These are phyloP conservation scores for Urocolius indicus DNA, from an alignment of 2,113 vertebrate genomes.

Conservation along the genomic window DNA sequence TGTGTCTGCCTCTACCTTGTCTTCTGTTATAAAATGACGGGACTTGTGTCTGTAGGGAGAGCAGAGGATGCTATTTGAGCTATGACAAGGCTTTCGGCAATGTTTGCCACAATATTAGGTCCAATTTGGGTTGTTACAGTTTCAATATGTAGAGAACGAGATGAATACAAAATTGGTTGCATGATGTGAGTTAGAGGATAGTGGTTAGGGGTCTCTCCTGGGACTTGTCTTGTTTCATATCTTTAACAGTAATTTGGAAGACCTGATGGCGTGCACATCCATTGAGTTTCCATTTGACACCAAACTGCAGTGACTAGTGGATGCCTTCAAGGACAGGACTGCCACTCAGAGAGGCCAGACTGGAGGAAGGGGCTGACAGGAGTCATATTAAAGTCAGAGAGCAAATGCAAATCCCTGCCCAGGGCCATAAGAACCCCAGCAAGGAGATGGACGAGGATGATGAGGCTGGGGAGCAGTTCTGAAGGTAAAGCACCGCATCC, in stretches of 20 bases:
- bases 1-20: background rate
- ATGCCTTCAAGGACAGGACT: background rate
- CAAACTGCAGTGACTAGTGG: background rate
- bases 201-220: background rate
- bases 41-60: background rate
- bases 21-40: background rate
- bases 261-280: no score
- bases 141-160: background rate
- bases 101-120: no score
- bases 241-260: background rate
- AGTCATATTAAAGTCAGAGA: background rate
- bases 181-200: background rate
- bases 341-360: background rate
- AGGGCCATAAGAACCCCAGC: background rate
- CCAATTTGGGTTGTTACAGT: background rate
- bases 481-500: background rate
- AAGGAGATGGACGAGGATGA: fast-evolving
- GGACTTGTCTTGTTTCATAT: background rate
- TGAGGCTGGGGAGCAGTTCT: background rate
- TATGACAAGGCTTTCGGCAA: background rate
- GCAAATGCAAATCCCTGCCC: background rate
- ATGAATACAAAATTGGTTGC: background rate
- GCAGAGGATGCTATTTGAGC: fast-evolving
- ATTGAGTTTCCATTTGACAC: background rate
- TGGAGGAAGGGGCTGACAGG: fast-evolving